phyloP scores from a whole-genome alignment of 2,888 invertebrate genomes.

The Lissocephala sabroskyi region DNA sequence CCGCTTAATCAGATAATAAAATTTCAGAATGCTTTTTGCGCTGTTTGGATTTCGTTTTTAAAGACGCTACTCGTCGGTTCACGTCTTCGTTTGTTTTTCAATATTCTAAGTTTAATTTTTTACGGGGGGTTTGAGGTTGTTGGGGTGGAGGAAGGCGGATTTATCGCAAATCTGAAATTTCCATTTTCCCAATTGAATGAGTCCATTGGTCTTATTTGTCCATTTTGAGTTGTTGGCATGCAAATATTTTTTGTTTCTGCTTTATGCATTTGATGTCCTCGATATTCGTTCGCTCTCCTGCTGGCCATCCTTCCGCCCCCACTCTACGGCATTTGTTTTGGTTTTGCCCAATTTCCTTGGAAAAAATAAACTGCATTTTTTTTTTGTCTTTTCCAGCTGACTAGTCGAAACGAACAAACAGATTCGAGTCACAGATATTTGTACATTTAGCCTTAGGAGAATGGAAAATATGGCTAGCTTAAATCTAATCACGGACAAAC shows the following conservation, averaged over 20 bases:
- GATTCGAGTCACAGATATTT: conserved; percentile 15
- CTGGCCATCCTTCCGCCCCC: conserved; percentile 2
- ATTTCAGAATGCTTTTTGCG: conserved; percentile 40
- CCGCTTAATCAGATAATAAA: conserved; percentile 53
- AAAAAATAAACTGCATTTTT: conserved; percentile 3
- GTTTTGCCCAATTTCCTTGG: conserved; percentile 28
- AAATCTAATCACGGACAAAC: too few species aligned
- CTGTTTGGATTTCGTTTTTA: too few species aligned
- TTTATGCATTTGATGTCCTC: neutral
- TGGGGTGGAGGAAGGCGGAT: too few species aligned
- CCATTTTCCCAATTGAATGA: conserved; percentile 47
- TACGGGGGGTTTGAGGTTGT: neutral
- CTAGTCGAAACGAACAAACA: conserved; percentile 34
- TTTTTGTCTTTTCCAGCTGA: conserved; percentile 23
- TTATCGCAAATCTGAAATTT: conserved; percentile 42
- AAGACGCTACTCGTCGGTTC: too few species aligned
- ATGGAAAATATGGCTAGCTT: too few species aligned
- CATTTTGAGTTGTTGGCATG: conserved; percentile 43
- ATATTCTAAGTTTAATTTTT: too few species aligned
- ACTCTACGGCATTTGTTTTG: neutral
- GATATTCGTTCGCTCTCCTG: conserved; percentile 26
- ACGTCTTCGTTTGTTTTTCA: too few species aligned
- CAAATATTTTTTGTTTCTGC: conserved; percentile 23
- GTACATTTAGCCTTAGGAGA: too few species aligned
- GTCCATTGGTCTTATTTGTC: conserved; percentile 30